Evolutionary conservation across 2,888 invertebrate species (phyloP).

Genomic region (Ashinkailepas kermadecensis): DNA sequence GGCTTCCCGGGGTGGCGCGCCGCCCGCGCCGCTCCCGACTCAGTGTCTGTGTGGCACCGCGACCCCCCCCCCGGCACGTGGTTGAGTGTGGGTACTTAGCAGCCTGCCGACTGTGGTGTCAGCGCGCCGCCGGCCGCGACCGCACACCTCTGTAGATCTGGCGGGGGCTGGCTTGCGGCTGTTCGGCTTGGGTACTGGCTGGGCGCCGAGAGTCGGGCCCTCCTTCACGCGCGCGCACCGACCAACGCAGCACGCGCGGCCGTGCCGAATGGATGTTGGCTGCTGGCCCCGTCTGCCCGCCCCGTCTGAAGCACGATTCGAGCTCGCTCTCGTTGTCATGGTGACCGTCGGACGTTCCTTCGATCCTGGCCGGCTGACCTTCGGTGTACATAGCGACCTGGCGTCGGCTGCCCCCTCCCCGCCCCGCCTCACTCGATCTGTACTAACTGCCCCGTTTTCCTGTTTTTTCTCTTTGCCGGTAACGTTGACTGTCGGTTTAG

Average conservation of each 20-base stretch:
- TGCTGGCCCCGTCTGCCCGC: not conserved
- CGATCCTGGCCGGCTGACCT: too few species aligned
- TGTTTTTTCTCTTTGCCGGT: too few species aligned
- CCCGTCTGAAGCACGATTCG: not conserved
- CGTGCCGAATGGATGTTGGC: not conserved
- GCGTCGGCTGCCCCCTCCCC: not conserved
- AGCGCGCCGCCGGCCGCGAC: not conserved
- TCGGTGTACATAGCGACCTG: not conserved
- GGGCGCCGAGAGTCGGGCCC: not conserved
- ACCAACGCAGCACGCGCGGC: too few species aligned
- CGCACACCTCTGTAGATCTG: not conserved
- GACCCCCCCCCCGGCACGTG: not conserved
- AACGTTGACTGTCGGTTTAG: too few species aligned
- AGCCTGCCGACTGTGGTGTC: too few species aligned
- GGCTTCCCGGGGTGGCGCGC: not conserved
- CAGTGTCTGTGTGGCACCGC: not conserved
- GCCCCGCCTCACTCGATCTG: too few species aligned
- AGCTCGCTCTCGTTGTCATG: not conserved
- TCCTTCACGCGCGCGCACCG: too few species aligned
- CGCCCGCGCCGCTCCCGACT: not conserved
- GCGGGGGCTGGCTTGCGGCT: not conserved
- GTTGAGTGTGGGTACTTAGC: too few species aligned
- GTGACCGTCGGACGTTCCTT: not conserved
- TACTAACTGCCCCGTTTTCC: too few species aligned
- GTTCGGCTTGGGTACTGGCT: not conserved